Evolutionary conservation across 1,140 invertebrate genomes (phyloP).

Genomic region (Leptinotarsa lineolata): DNA sequence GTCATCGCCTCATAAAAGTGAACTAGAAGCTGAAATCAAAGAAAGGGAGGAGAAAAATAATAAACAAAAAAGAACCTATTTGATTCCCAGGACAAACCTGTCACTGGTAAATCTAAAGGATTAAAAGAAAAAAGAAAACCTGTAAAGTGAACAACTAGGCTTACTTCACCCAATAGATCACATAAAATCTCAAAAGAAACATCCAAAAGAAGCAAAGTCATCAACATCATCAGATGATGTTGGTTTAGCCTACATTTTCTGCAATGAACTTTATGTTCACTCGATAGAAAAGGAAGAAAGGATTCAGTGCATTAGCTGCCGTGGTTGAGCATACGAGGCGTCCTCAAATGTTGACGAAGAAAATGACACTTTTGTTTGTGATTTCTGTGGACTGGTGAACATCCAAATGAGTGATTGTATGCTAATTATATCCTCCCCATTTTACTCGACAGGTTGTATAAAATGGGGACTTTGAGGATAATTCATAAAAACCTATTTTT

Average conservation of each 20-base stretch:
- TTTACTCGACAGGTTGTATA: no score
- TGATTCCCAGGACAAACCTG: not conserved
- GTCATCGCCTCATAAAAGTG: not conserved
- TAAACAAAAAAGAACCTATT: not conserved
- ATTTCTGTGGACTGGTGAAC: not conserved
- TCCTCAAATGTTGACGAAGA: slow-evolving; percentile 8
- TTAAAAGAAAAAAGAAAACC: no score
- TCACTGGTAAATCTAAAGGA: no score
- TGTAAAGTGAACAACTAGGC: no score
- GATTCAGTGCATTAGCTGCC: slow-evolving; percentile 12
- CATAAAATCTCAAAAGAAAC: no score
- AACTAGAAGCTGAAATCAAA: not conserved
- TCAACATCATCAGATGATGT: no score
- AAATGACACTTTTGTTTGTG: not conserved
- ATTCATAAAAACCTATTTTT: no score
- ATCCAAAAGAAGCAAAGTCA: no score
- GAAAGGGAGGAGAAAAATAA: not conserved
- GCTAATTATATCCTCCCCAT: no score
- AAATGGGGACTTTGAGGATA: no score
- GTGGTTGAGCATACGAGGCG: not conserved
- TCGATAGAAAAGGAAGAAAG: not conserved
- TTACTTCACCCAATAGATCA: no score
- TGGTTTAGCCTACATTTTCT: not conserved
- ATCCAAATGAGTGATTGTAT: no score
- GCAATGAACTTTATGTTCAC: slow-evolving; percentile 1